phyloP scores from a whole-genome alignment of 2,888 invertebrate species.

The Dicycla oo region DNA sequence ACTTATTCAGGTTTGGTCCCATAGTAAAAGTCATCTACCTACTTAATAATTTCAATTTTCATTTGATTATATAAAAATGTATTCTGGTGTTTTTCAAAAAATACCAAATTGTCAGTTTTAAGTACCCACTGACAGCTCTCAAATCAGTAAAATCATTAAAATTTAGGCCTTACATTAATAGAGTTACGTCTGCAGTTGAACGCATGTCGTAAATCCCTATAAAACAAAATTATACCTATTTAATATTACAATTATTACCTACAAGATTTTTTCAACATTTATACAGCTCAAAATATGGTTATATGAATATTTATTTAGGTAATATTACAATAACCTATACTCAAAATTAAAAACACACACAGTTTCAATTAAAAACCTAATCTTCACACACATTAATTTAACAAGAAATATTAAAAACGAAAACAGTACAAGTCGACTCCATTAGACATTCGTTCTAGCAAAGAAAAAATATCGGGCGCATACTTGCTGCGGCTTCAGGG shows the following conservation, averaged over 20 bases:
- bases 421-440: constrained; percentile 73
- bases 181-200: neutral
- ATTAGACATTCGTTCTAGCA: constrained; percentile 73
- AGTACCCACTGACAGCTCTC: neutral
- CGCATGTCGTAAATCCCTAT: too few species aligned
- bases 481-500: constrained; percentile 83
- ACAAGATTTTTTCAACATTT: neutral
- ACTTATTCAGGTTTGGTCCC: too few species aligned
- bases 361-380: neutral
- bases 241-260: too few species aligned
- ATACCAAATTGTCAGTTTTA: neutral
- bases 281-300: neutral
- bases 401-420: constrained; percentile 53
- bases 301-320: neutral
- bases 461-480: constrained; percentile 90
- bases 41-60: too few species aligned
- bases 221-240: too few species aligned
- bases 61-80: too few species aligned
- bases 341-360: neutral
- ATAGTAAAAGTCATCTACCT: too few species aligned
- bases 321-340: neutral
- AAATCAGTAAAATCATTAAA: neutral
- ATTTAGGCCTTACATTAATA: too few species aligned
- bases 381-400: constrained; percentile 6
- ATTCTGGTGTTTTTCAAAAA: too few species aligned